A percentile compares a stretch with the other conserved stretches of the same genome.
Evolutionary conservation across 2,888 invertebrate species (phyloP).

Genomic region (Ectropis crepuscularia): DNA sequence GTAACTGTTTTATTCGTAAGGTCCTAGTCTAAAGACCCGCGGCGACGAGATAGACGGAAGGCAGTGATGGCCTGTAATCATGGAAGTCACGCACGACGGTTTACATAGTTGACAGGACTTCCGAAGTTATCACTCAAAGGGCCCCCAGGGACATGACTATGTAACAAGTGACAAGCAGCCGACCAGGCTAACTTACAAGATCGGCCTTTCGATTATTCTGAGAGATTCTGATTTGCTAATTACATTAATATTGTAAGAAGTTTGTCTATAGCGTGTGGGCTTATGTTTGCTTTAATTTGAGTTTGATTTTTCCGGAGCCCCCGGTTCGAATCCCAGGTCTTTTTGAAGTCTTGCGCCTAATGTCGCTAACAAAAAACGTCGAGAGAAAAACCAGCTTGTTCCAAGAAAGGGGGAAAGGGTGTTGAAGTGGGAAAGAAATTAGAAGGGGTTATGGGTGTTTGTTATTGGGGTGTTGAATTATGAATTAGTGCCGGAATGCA

Average conservation of each 20-base stretch:
- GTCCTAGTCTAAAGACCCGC: constrained; percentile 16
- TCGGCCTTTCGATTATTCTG: neutral
- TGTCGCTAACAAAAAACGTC: no score
- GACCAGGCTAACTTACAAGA: constrained; percentile 25
- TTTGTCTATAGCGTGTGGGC: no score
- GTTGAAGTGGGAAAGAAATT: no score
- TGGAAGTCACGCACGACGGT: constrained; percentile 48
- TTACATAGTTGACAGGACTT: constrained; percentile 50
- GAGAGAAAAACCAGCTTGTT: no score
- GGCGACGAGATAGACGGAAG: constrained; percentile 18
- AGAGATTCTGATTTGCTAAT: neutral
- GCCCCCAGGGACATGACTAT: constrained; percentile 26
- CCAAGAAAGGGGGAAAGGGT: no score
- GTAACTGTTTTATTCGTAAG: neutral
- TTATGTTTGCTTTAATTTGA: no score
- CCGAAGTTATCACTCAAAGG: constrained; percentile 41
- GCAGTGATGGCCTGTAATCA: constrained; percentile 39
- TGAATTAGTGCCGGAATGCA: no score
- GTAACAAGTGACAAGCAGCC: constrained; percentile 27
- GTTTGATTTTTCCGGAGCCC: no score
- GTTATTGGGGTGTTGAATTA: no score
- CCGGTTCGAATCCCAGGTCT: no score
- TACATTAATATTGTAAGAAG: neutral
- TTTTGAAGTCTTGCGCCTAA: no score
- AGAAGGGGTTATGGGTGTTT: no score